phyloP scores from a whole-genome alignment of 2,797 vertebrate species.

The Coilia nasus region DNA sequence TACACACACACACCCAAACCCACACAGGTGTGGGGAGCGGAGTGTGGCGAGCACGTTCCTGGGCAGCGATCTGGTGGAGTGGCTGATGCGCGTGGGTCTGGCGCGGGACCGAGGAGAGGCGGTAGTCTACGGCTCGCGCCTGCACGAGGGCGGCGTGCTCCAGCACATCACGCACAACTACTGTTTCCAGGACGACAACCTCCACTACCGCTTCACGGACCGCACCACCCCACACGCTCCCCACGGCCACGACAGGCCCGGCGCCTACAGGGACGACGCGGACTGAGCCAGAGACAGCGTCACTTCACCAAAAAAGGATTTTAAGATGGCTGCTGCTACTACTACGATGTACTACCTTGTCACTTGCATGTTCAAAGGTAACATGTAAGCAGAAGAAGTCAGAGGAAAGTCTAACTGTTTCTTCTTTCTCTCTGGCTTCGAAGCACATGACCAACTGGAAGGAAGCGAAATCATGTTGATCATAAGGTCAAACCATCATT shows the following conservation, averaged over 20 bases:
- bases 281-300: background rate
- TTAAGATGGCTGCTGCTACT: background rate
- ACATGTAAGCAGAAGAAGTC: background rate
- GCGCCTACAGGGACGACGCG: background rate
- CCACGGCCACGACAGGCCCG: slow-evolving; percentile 41
- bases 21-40: slow-evolving; percentile 85
- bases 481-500: background rate
- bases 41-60: slow-evolving; percentile 84
- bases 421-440: background rate
- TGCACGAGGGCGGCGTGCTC: slow-evolving; percentile 86
- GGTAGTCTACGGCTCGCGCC: slow-evolving; percentile 81
- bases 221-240: too few species aligned
- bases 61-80: slow-evolving; percentile 92
- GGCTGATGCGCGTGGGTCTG: slow-evolving; percentile 91
- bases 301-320: background rate
- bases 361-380: background rate
- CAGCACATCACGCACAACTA: slow-evolving; percentile 86
- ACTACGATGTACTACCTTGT: background rate
- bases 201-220: slow-evolving; percentile 84
- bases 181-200: slow-evolving; percentile 83
- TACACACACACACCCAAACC: background rate
- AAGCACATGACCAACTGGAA: background rate
- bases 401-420: background rate
- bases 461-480: background rate
- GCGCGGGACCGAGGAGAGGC: slow-evolving; percentile 87